Percentiles rank a stretch among this genome's conserved stretches.
These are phyloP conservation scores for Neuroterus valhalla DNA, from an alignment of 1,140 invertebrate species.

Conservation along the genomic window DNA sequence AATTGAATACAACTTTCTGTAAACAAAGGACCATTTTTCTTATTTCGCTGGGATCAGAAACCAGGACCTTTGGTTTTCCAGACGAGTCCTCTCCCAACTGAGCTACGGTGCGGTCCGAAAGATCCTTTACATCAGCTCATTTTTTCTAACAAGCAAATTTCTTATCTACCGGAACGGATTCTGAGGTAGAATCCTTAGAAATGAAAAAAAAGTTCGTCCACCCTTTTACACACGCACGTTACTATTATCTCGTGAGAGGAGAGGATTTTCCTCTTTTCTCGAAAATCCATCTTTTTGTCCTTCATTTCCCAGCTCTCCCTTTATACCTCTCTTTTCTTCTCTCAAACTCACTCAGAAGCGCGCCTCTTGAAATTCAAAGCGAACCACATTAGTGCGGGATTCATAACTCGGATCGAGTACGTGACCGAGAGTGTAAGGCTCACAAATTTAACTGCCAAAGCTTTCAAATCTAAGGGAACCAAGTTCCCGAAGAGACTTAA, in stretches of 20 bases:
- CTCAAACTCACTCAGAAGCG: not conserved
- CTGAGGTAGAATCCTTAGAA: too few species aligned
- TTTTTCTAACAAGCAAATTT: too few species aligned
- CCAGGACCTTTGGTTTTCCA: too few species aligned
- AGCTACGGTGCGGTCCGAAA: too few species aligned
- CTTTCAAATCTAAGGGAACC: constrained; percentile 5
- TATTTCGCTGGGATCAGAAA: too few species aligned
- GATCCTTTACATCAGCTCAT: too few species aligned
- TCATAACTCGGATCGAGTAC: constrained; percentile 15
- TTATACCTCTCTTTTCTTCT: not conserved
- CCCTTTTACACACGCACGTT: too few species aligned
- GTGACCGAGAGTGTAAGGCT: constrained; percentile 18
- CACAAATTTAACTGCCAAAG: constrained; percentile 15
- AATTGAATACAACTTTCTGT: too few species aligned
- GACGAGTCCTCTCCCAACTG: too few species aligned
- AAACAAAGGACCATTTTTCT: too few species aligned
- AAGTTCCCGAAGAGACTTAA: constrained; percentile 10
- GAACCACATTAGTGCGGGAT: constrained; percentile 19
- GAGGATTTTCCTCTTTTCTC: constrained; percentile 9
- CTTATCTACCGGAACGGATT: too few species aligned
- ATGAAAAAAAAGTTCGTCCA: too few species aligned
- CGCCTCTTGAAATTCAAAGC: constrained; percentile 19
- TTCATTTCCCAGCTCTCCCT: not conserved
- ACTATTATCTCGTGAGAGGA: not conserved
- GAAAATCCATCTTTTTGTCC: constrained; percentile 3